Conservation (phyloP, 2,888 invertebrate species). For the Baronia brevicornis region DNA sequence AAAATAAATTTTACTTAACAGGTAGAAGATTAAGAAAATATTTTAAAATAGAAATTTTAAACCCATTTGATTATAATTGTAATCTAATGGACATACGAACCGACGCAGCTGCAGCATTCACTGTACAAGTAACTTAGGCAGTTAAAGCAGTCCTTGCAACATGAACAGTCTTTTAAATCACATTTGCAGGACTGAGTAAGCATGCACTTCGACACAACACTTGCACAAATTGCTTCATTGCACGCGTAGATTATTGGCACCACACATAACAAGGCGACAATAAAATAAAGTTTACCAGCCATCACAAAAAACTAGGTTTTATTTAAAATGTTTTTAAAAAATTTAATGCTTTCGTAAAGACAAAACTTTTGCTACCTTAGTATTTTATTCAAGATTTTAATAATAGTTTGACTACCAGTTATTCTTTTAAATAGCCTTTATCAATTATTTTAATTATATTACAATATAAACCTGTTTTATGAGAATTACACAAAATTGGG, state of each 20-base stretch:
- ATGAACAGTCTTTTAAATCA: constrained; percentile 93
- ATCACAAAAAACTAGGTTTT: constrained; percentile 33
- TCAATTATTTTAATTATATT: too few relatives aligned
- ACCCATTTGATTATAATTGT: neutral
- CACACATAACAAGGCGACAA: constrained; percentile 45
- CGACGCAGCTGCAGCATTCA: constrained; percentile 98
- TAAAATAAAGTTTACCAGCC: constrained; percentile 50
- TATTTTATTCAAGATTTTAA: too few relatives aligned
- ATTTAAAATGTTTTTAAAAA: neutral
- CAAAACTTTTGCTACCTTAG: too few relatives aligned
- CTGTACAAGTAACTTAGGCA: constrained; percentile 92
- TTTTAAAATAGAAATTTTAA: constrained; percentile 7
- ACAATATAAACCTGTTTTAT: too few relatives aligned
- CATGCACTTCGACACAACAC: constrained; percentile 97
- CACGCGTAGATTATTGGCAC: constrained; percentile 76
- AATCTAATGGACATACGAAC: constrained; percentile 74
- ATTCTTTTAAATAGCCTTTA: too few relatives aligned
- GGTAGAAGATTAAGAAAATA: neutral
- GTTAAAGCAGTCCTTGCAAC: constrained; percentile 94
- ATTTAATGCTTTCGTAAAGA: too few relatives aligned
- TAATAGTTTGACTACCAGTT: too few relatives aligned
- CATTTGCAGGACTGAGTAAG: constrained; percentile 97
- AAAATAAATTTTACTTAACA: constrained; percentile 1
- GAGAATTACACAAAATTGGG: too few relatives aligned
- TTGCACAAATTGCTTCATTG: constrained; percentile 96